phyloP scores from a whole-genome alignment of 2,888 invertebrate species.

The Phasia obesa region DNA sequence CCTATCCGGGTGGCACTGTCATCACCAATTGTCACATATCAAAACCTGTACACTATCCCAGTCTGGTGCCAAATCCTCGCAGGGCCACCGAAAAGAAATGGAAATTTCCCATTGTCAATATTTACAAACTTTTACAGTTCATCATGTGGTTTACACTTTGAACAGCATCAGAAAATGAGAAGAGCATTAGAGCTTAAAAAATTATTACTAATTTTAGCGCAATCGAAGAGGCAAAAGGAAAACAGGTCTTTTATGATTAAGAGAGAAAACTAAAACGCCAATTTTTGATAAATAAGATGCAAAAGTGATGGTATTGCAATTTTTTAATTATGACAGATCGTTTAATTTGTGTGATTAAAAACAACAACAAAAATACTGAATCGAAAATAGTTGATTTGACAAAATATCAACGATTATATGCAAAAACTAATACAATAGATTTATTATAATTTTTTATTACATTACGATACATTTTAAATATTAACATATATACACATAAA shows the following conservation, averaged over 20 bases:
- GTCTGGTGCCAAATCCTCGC: conserved; percentile 81
- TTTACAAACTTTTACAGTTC: conserved; percentile 85
- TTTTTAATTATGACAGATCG: conserved; percentile 17
- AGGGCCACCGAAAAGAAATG: conserved; percentile 75
- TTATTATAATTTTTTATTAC: conserved; percentile 1
- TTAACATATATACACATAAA: not conserved
- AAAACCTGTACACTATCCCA: conserved; percentile 85
- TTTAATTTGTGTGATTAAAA: not conserved
- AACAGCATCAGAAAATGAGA: conserved; percentile 43
- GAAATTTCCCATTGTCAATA: conserved; percentile 83
- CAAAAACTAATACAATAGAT: not conserved
- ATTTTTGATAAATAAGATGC: conserved; percentile 21
- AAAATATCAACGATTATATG: not conserved
- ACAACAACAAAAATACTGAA: no score
- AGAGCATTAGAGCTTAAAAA: not conserved
- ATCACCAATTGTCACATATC: conserved; percentile 85
- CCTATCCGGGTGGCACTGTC: conserved; percentile 81
- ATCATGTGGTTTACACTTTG: conserved; percentile 86
- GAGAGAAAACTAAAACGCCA: conserved; percentile 18
- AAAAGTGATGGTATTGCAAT: conserved; percentile 33
- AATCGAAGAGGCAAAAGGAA: conserved; percentile 15
- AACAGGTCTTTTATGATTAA: not conserved
- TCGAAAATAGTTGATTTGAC: no score
- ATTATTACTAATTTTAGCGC: not conserved
- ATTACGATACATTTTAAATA: conserved; percentile 2